Evolutionary conservation across 2,797 vertebrate species (phyloP), one percentile per base, ranked within the genome.

Genomic region (Poeciliopsis infans): DNA sequence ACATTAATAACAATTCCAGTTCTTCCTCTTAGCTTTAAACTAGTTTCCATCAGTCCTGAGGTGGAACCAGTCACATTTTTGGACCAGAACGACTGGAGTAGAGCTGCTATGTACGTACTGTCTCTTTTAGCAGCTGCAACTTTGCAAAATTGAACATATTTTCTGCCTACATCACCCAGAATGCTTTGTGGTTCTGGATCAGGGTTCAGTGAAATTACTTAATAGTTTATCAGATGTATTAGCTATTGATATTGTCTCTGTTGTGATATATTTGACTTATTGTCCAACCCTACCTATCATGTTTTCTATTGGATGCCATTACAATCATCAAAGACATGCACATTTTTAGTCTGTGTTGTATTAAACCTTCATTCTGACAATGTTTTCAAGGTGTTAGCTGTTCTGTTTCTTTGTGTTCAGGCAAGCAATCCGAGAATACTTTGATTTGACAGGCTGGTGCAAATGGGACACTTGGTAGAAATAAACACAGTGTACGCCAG

Each of bases 381-480:
- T 70, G 23, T 31, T 45, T 66, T 45, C 68, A n/a, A 45, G 25
- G 25, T 7, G 11, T 43, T 43, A 43, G 39, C 25, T 25, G 20
- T 69, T 4, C 7, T 39, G 18, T 12, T 66, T 66, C 4, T 39
- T 66, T 39, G 18, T 66, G 8, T 76, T 47, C 16, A 59, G 41
- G 7, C 0, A 2, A 68, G 53, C 25, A 31, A 2, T 66, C 77
- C 25, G 39, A 49, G 41, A 74, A 43, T 57, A 31, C 47, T 76
- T 57, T 49, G 8, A 75, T 70, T 43, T 28, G 25, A 43, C 12
- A 66, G 66, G 28, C 53, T 74, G n/a, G 7, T 79, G 39, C 51
- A 77, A 84, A 83, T 43, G 46, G 78, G 49, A 78, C 77, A 61
- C 51, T 72, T 72, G 59, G 16, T 71, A 72, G 75, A 80, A 73